Conservation (phyloP, 2,113 vertebrate genomes). For the Vulpes ferrilata region DNA sequence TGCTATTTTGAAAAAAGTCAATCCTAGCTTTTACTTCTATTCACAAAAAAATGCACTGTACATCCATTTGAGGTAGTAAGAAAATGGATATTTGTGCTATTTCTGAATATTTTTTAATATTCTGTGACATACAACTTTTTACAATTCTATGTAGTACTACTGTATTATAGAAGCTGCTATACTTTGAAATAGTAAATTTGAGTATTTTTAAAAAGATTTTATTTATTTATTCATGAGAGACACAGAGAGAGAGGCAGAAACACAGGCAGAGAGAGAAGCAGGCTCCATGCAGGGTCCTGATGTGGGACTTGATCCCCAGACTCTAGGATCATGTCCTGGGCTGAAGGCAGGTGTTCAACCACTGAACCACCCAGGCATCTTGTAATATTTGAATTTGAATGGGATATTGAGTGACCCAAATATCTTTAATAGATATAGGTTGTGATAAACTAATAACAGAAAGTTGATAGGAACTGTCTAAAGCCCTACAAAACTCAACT, state of each 20-base stretch:
- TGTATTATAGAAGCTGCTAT: not conserved
- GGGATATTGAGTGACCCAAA: not conserved
- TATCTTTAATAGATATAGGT: not conserved
- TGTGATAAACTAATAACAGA: not conserved
- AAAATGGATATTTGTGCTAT: not conserved
- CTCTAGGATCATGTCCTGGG: no score
- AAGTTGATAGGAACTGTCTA: not conserved
- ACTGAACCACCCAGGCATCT: no score
- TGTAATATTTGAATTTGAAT: not conserved
- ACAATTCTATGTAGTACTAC: not conserved
- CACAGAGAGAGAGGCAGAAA: no score
- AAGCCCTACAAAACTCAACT: not conserved
- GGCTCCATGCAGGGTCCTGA: no score
- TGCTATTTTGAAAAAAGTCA: not conserved
- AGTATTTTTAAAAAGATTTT: not conserved
- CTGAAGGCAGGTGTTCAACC: no score
- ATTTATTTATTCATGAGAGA: no score
- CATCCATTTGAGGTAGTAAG: not conserved
- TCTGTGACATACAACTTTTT: not conserved
- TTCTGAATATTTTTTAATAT: constrained; percentile 26
- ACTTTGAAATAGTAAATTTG: not conserved
- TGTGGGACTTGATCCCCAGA: no score
- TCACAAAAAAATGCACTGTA: not conserved
- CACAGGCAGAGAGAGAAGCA: no score
- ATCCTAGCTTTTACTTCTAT: not conserved